A percentile compares a stretch with the other conserved stretches of the same genome.
Evolutionary conservation across 2,113 vertebrate genomes (phyloP).

Genomic region (Ursus arctos): DNA sequence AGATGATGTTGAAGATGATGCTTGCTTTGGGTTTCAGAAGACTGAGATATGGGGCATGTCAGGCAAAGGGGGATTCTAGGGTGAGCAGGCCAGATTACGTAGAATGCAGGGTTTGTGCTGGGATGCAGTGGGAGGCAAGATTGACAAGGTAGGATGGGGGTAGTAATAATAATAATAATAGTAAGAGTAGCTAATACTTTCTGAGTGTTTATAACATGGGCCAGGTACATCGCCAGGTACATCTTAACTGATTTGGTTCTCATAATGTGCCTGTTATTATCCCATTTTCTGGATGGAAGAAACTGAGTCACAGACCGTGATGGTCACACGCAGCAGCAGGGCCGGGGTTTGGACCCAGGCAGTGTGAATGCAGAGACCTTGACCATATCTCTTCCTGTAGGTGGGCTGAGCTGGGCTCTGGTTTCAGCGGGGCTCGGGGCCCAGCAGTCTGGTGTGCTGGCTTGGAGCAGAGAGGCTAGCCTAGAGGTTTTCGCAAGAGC

Average conservation of each 20-base stretch:
- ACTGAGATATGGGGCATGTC: neutral
- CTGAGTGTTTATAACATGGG: neutral
- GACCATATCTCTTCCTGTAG: neutral
- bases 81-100: neutral
- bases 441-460: neutral
- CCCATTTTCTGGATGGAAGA: neutral
- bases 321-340: neutral
- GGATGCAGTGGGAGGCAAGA: neutral
- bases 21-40: neutral
- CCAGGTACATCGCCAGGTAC: neutral
- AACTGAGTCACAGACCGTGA: neutral
- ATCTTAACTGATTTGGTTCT: neutral
- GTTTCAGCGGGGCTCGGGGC: neutral
- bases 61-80: neutral
- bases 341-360: neutral
- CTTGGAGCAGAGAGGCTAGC: neutral
- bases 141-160: neutral
- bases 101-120: neutral
- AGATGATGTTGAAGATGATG: neutral
- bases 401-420: neutral
- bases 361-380: neutral
- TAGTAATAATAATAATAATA: neutral
- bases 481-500: neutral
- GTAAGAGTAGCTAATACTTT: neutral
- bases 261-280: neutral